Conservation (phyloP, 2,113 vertebrate genomes). For the Sorex araneus region DNA sequence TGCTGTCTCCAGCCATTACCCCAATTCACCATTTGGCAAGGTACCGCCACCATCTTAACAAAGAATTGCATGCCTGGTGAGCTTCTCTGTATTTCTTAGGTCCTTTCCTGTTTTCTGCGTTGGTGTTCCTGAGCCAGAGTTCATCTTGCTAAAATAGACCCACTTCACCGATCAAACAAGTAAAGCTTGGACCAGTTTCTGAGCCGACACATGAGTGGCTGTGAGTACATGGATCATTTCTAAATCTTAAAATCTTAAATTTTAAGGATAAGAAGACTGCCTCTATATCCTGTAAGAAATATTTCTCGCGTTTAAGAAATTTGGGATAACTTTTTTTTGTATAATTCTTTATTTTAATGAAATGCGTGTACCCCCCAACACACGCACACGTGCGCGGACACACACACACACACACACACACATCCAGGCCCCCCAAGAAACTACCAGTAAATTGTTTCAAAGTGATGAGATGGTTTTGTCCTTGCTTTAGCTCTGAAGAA, state of each 20-base stretch:
- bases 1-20: background rate
- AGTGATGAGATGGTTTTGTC: background rate
- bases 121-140: conserved; percentile 22
- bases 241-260: conserved; percentile 31
- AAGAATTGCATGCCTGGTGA: background rate
- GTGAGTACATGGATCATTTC: conserved; percentile 74
- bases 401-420: too few relatives aligned
- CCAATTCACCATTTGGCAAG: background rate
- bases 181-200: background rate
- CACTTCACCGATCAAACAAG: conserved; percentile 24
- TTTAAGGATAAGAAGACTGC: conserved; percentile 33
- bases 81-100: conserved; percentile 53
- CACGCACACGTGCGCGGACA: too few relatives aligned
- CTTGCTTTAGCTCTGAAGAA: conserved; percentile 43
- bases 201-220: background rate
- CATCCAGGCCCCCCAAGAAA: background rate
- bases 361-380: background rate
- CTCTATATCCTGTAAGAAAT: background rate
- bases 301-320: background rate
- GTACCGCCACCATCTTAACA: background rate
- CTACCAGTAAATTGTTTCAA: conserved; percentile 34
- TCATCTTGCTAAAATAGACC: conserved; percentile 20
- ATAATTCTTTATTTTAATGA: conserved; percentile 8
- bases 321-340: background rate
- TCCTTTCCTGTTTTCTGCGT: conserved; percentile 8